Percentiles rank a stretch among this genome's conserved stretches.
These are phyloP conservation scores for Micromesistius poutassou DNA, from an alignment of 2,797 vertebrate genomes.

Conservation along the genomic window DNA sequence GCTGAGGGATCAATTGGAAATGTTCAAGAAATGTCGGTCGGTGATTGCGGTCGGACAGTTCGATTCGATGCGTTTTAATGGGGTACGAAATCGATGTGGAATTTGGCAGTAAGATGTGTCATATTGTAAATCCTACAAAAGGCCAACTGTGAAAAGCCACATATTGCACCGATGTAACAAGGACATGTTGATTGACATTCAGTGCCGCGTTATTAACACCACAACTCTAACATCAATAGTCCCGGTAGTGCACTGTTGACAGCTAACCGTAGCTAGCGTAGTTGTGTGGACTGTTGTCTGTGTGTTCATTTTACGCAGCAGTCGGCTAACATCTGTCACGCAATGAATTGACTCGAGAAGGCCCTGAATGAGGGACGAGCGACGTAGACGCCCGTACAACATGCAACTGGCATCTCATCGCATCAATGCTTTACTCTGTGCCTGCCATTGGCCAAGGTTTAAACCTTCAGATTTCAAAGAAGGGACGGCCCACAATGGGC, in stretches of 20 bases:
- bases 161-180: slow-evolving; percentile 29
- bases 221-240: slow-evolving; percentile 29
- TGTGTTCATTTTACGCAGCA: not conserved
- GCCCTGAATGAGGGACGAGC: no score
- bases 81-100: not conserved
- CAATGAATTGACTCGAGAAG: not conserved
- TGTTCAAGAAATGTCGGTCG: not conserved
- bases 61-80: not conserved
- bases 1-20: not conserved
- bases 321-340: not conserved
- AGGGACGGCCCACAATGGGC: not conserved
- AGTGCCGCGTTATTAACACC: slow-evolving; percentile 26
- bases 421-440: not conserved
- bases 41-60: not conserved
- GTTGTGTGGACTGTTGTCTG: slow-evolving; percentile 9
- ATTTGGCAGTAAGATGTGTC: not conserved
- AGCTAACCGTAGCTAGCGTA: slow-evolving; percentile 37
- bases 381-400: not conserved
- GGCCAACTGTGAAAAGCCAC: slow-evolving; percentile 43
- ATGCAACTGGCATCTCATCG: not conserved
- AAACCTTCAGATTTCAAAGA: not conserved
- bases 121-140: not conserved
- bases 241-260: not conserved
- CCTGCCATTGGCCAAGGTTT: not conserved
- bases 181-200: slow-evolving; percentile 17